Evolutionary conservation across 2,113 vertebrate species (phyloP), one percentile per base, ranked within the genome.

Genomic region (Neolamprologus modestus): DNA sequence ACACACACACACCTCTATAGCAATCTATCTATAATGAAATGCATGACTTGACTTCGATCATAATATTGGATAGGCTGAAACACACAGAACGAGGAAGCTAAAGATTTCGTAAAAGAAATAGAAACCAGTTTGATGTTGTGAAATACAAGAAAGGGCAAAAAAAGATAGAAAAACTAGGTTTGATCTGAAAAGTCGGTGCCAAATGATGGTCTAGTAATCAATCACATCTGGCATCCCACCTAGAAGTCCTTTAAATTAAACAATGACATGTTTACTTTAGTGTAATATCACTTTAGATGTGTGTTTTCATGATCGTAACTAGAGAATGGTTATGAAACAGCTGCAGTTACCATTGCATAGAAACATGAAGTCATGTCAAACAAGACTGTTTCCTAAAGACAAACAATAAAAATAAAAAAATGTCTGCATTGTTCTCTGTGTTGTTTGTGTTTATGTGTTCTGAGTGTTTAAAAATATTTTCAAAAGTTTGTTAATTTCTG

Each of bases 71-170:
- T 2, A 4, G 35, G 21, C 0, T 37, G 66, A 71, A 71, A 16
- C 12, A 68, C 35, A 42, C 12, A 24, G 35, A 71, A 42, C 1
- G 1, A 71, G 0, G 21, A 71, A 6, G 0, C n/a, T 24, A 42
- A 71, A 42, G 2, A 4, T 71, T 71, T 42, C 0, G 12, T 71
- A 42, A 0, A 42, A 42, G 66, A 42, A 71, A 24, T 21, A 71
- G 66, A 8, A 71, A 71, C 0, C 19, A 40, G 1, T 21, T 40
- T 68, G 19, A 68, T 40, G 19, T 68, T 5, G 6, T 35, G 59
- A 63, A 33, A 63, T 0, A 35, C 11, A 68, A 12, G 33, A n/a
- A 66, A 66, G 11, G 33, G 19, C 7, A 68, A 37, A 68, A 35
- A 21, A 37, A 40, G 35, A 37, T 37, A 3, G 21, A 37, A 66